phyloP scores from a whole-genome alignment of 1,140 invertebrate genomes.

The Papilio glaucus region DNA sequence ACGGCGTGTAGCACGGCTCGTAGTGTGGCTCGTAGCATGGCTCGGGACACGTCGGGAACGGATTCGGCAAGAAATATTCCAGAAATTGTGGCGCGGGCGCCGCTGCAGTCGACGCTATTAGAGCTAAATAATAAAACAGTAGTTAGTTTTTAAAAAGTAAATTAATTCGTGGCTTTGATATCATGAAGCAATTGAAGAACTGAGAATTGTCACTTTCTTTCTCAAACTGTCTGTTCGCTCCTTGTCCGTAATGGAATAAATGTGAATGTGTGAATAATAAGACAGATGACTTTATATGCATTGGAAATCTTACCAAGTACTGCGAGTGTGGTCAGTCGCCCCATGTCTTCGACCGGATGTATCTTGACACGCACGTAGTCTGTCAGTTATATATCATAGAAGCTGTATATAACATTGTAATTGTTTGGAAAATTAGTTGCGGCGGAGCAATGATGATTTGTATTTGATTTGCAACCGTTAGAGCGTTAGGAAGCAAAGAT shows the following conservation, averaged over 20 bases:
- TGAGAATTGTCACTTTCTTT: too few species aligned
- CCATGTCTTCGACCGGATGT: constrained; percentile 53
- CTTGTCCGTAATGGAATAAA: too few species aligned
- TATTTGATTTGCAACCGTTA: constrained; percentile 7
- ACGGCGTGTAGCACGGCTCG: background rate
- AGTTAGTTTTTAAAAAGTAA: background rate
- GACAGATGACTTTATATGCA: too few species aligned
- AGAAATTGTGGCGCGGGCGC: constrained; percentile 51
- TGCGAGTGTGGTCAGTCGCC: constrained; percentile 57
- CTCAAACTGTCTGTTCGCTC: too few species aligned
- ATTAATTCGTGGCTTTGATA: too few species aligned
- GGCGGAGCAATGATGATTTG: background rate
- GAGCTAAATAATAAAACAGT: constrained; percentile 44
- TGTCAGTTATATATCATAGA: constrained; percentile 36
- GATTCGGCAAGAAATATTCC: constrained; percentile 2
- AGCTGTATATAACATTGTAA: background rate
- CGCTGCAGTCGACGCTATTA: constrained; percentile 54
- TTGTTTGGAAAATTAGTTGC: background rate
- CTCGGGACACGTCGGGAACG: background rate
- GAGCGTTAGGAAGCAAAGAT: background rate
- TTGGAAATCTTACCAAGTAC: constrained; percentile 54
- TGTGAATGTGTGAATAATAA: too few species aligned
- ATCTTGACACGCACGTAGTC: background rate
- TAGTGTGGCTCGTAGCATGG: constrained; percentile 30
- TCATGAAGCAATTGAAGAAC: too few species aligned